Base-by-base conservation (phyloP, 1,140 invertebrate species). In the Pogonognathellus flavescens region DNA sequence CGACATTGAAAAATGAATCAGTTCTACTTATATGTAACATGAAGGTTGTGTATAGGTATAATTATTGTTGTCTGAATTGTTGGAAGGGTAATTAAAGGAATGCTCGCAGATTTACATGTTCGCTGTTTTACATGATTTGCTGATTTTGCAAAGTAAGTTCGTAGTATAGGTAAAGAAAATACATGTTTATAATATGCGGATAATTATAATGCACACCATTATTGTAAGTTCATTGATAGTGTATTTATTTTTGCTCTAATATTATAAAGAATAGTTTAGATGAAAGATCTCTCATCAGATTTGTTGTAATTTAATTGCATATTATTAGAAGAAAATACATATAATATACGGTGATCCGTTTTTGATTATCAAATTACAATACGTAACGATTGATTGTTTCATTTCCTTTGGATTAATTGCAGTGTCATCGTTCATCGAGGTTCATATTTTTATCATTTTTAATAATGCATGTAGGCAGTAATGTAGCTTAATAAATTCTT, bases 251-350 rank as follows among this genome's bases (percentile, higher is more conserved):
- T 41, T 31, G 25, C 16, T 72, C 31, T 72, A 22, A 72, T 49
- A 72, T 41, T 72, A 72, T n/a, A 72, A 72, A 49, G 60, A 22
- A 22, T 25, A 72, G 66, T 16, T 72, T 49, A 31, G 25, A 72
- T 31, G 66, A 41, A 49, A n/a, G 41, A 25, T 62, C 60, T 22
- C 3, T 72, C 10, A 60, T 60, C n/a, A 60, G 9, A 41, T n/a
- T n/a, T 72, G 16, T 72, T 72, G n/a, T n/a, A 72, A 70, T 9
- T 22, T n/a, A 72, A 49, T 49, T 72, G 66, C 66, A 72, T 41
- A 8, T 72, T 49, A 72, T 41, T 41, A 16, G 25, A 41, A 49
- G 31, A 72, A 72, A 62, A 62, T 62, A 62, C 60, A 62, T 11
- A 62, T 10, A 62, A n/a, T n/a, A n/a, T n/a, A n/a, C n/a, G n/a